Conservation (phyloP, 1,140 invertebrate species). For the Pteromalus puparum region DNA sequence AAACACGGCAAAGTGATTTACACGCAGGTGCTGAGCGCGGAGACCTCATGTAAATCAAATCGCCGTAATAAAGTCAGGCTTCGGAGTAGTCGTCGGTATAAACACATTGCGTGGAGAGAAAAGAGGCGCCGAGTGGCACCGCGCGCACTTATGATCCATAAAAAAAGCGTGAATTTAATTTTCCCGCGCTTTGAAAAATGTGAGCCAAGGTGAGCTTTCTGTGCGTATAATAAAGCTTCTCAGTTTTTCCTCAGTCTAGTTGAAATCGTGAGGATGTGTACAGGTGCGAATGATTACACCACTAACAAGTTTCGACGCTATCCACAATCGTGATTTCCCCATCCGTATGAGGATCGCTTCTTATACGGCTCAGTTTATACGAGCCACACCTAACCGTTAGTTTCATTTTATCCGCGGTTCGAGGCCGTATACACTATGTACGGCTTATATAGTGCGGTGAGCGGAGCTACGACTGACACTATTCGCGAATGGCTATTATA, state of each 20-base stretch:
- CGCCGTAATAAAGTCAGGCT: background rate
- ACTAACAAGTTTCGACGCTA: background rate
- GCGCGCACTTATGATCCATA: slow-evolving; percentile 6
- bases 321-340: too few species aligned
- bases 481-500: background rate
- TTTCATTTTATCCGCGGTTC: background rate
- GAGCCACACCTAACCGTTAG: background rate
- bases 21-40: background rate
- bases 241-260: background rate
- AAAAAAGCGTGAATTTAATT: background rate
- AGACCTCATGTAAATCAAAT: background rate
- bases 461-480: background rate
- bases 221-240: background rate
- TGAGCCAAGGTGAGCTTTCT: background rate
- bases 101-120: background rate
- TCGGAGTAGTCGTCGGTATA: background rate
- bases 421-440: background rate
- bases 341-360: background rate
- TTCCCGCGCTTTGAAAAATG: background rate
- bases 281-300: background rate
- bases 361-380: background rate
- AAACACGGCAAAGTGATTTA: background rate
- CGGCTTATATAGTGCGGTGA: background rate
- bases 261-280: too few species aligned
- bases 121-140: background rate